Evolutionary conservation across 2,888 invertebrate species (phyloP).

Genomic region (Nemotelus nigrinus): DNA sequence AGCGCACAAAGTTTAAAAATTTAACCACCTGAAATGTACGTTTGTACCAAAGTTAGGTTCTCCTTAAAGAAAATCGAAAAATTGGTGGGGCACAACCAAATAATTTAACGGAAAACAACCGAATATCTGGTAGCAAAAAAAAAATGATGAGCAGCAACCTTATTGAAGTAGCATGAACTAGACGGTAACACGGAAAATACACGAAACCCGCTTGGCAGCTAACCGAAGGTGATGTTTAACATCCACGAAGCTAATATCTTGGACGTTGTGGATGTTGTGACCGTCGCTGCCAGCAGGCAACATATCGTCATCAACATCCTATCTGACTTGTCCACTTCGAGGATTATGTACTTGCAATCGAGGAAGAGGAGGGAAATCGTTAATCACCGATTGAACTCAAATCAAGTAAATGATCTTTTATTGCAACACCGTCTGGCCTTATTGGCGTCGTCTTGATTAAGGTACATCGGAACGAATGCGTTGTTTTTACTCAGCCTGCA

Average conservation of each 20-base stretch:
- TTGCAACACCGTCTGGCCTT: conserved; percentile 44
- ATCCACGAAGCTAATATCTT: not conserved
- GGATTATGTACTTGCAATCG: too few relatives aligned
- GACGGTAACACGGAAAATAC: too few relatives aligned
- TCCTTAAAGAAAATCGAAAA: too few relatives aligned
- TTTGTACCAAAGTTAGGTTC: too few relatives aligned
- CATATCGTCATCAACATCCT: conserved; percentile 32
- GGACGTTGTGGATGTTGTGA: conserved; percentile 11
- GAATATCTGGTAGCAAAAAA: too few relatives aligned
- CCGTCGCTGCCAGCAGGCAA: conserved; percentile 34
- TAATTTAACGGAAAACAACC: too few relatives aligned
- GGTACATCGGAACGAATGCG: conserved; percentile 28
- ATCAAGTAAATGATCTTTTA: conserved; percentile 45
- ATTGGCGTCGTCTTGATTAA: conserved; percentile 41
- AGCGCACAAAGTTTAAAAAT: too few relatives aligned
- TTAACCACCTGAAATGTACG: too few relatives aligned
- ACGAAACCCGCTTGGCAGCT: too few relatives aligned
- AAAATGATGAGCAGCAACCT: too few relatives aligned
- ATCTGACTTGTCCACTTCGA: conserved; percentile 5
- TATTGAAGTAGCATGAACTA: too few relatives aligned
- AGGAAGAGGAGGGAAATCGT: conserved; percentile 34
- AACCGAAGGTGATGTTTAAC: conserved; percentile 24
- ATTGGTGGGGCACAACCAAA: too few relatives aligned
- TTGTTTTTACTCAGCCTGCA: not conserved
- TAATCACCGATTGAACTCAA: conserved; percentile 44